Evolutionary conservation across 2,888 invertebrate genomes (phyloP), one percentile per base, ranked within the genome.

Genomic region (Bellardia bayeri): DNA sequence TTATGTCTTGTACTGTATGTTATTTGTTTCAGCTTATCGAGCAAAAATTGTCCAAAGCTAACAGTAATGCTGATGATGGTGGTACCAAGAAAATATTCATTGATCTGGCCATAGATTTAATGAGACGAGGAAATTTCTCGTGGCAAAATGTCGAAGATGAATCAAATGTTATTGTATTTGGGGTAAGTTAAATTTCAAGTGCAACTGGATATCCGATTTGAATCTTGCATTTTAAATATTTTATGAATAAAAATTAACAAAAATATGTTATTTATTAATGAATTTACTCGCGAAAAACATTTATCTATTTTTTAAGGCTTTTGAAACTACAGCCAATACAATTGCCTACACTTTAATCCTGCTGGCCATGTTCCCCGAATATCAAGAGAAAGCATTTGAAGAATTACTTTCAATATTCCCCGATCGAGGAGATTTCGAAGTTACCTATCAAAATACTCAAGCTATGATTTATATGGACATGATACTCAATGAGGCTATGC

Each of bases 301-400:
- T 11, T 11, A 13, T 51, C 2, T n/a, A 3, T 40, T 66, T 1
- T 33, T 37, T 49, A 23, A 91, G 91, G 93, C 93, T 0, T 93
- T 93, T 71, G 93, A 93, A 88, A 93, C 93, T 1, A 92, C 93
- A 3, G 91, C 93, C 1, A 92, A 92, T 66, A 91, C 92, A 0
- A 88, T 93, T 0, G 86, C 89, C 5, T 91, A 91, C 66, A 89
- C 89, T 0, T 74, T 93, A 3, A 91, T 93, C 78, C 23, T 92
- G 14, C 88, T 93, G 5, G 90, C 93, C 13, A 92, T 93, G 92
- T 92, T 91, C 88, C 92, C 92, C 2, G 72, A 91, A n/a, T 91
- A 91, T 64, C 93, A 93, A 78, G 89, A 92, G 40, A 92, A 90
- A 82, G 90, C 90, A 0, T 92, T 89, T 51, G 92, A 93, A 23